phyloP scores from a whole-genome alignment of 2,797 vertebrate genomes.

The Anisognathus igniventris region DNA sequence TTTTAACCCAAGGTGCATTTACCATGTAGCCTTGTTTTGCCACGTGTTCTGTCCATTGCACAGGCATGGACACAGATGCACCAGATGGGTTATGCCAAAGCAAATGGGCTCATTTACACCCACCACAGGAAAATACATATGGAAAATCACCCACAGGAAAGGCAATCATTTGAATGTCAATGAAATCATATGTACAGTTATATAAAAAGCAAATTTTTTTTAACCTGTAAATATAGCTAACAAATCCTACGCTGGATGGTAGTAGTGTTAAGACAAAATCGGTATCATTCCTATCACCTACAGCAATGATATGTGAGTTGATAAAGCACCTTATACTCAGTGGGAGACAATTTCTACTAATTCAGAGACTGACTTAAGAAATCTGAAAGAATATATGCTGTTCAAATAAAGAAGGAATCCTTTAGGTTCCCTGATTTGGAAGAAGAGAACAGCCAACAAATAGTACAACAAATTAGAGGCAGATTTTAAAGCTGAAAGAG shows the following conservation, averaged over 20 bases:
- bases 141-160: neutral
- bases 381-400: neutral
- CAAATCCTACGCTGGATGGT: neutral
- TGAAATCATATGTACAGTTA: neutral
- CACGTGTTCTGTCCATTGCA: neutral
- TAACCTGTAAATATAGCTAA: neutral
- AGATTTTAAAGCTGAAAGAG: neutral
- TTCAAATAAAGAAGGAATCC: neutral
- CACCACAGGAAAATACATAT: neutral
- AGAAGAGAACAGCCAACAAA: neutral
- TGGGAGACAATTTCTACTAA: neutral
- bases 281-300: neutral
- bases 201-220: neutral
- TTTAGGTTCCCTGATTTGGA: neutral
- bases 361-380: neutral
- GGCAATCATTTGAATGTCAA: neutral
- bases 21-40: neutral
- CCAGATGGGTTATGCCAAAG: neutral
- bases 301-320: neutral
- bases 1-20: neutral
- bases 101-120: neutral
- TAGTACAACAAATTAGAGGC: neutral
- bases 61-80: neutral
- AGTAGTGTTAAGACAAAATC: neutral
- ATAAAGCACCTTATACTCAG: neutral